Evolutionary conservation across 1,140 invertebrate species (phyloP), one percentile per base, ranked within the genome.

Genomic region (Microplitis demolitor): DNA sequence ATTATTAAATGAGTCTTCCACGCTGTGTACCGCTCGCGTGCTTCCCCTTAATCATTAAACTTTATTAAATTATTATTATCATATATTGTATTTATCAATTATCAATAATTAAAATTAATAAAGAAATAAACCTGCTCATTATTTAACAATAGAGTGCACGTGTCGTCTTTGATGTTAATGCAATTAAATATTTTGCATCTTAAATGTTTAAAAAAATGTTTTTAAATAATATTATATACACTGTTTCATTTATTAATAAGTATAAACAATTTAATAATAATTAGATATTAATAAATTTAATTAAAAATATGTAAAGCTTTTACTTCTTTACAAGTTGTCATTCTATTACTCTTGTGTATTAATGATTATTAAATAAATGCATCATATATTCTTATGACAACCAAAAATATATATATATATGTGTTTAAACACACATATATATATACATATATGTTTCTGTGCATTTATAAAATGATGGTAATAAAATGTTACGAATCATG

Each of bases 401-500:
- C 63, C n/a, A n/a, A n/a, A 77, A 74, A 73, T 63, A 69, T 77
- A 79, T 82, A 81, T 80, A 0, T 24, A 24, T 24, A 24, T 24
- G 2, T n/a, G n/a, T n/a, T n/a, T 24, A 24, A 24, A 24, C 2
- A 24, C 2, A 24, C 2, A 24, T 24, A 24, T 24, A 1, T 24
- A 24, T 24, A 24, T 24, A 24, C 2, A 39, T 39, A 82, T 76
- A 80, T 79, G 77, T 78, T 82, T 79, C 80, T 81, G 79, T 83
- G 81, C 78, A 83, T 83, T 83, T 83, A 83, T 80, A 81, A 82
- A 79, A 71, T 81, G 76, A 73, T 24, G 24, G 24, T 79, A 79
- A 79, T 81, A 81, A 78, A 82, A 34, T 11, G 76, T 83, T 81
- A 71, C 78, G 74, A 78, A 79, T 80, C 78, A 71, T 78, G 77